A percentile compares a stretch with the other conserved stretches of the same genome.
Conservation (phyloP, 2,888 invertebrate genomes). For the Polydrusus pterygomalis region DNA sequence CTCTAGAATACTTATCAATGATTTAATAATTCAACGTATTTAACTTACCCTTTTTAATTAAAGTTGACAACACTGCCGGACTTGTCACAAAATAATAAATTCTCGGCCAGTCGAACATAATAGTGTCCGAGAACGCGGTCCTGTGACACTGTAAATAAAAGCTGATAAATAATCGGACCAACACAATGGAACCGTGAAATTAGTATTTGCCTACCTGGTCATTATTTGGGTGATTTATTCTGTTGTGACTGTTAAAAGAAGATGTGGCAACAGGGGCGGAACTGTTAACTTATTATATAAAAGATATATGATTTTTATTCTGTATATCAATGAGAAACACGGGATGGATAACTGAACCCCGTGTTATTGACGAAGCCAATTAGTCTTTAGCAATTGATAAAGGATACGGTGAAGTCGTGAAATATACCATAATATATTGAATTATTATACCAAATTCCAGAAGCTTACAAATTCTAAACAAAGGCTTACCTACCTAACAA, state of each 20-base stretch:
- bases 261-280: slow-evolving; percentile 20
- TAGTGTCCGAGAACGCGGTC: slow-evolving; percentile 60
- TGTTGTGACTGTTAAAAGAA: slow-evolving; percentile 4
- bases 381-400: neutral
- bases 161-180: slow-evolving; percentile 67
- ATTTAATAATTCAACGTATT: no score
- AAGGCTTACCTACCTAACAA: no score
- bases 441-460: no score
- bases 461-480: no score
- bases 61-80: slow-evolving; percentile 54
- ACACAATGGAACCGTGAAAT: slow-evolving; percentile 66
- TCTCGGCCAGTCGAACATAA: slow-evolving; percentile 52
- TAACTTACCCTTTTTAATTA: neutral
- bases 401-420: neutral
- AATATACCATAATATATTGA: no score
- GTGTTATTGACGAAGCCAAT: no score
- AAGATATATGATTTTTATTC: no score
- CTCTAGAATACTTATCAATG: no score
- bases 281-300: neutral
- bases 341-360: no score
- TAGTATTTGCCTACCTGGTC: slow-evolving; percentile 68
- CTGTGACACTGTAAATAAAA: slow-evolving; percentile 68
- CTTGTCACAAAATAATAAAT: slow-evolving; percentile 60
- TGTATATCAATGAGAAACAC: no score
- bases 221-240: slow-evolving; percentile 66